A percentile compares a stretch with the other conserved stretches of the same genome.
Evolutionary conservation across 2,113 vertebrate genomes (phyloP).

Genomic region (Suricata suricatta): DNA sequence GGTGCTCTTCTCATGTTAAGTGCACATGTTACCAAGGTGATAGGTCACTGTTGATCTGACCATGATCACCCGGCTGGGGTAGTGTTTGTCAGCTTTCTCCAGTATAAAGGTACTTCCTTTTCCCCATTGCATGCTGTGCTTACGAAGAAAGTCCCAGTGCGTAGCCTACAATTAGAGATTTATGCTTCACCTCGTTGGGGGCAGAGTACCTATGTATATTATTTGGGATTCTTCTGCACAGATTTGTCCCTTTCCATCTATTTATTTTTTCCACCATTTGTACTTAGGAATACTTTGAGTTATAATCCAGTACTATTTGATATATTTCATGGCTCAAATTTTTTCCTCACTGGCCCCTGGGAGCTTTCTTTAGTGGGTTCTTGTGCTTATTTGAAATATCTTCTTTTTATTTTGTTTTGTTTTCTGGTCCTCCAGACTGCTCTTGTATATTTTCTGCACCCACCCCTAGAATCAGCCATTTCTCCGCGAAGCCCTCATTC

Average conservation of each 20-base stretch:
- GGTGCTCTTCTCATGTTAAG: background rate
- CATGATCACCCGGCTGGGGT: background rate
- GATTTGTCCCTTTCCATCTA: background rate
- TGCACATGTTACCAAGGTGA: background rate
- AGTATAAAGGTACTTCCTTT: no score
- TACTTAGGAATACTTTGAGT: background rate
- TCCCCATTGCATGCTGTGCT: background rate
- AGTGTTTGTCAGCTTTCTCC: background rate
- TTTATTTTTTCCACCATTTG: background rate
- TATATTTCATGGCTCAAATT: background rate
- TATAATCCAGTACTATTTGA: background rate
- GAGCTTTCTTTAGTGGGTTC: background rate
- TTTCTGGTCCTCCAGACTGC: background rate
- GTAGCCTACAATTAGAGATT: background rate
- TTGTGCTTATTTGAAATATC: background rate
- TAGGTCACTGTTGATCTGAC: background rate
- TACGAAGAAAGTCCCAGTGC: background rate
- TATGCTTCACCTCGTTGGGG: background rate
- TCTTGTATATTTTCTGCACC: background rate
- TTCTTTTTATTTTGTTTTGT: background rate
- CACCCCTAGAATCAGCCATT: background rate
- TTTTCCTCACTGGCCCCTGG: background rate
- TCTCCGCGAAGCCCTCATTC: background rate
- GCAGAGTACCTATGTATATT: background rate
- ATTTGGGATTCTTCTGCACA: background rate